Evolutionary conservation across 2,113 vertebrate genomes (phyloP).

Genomic region (Nicator chloris): DNA sequence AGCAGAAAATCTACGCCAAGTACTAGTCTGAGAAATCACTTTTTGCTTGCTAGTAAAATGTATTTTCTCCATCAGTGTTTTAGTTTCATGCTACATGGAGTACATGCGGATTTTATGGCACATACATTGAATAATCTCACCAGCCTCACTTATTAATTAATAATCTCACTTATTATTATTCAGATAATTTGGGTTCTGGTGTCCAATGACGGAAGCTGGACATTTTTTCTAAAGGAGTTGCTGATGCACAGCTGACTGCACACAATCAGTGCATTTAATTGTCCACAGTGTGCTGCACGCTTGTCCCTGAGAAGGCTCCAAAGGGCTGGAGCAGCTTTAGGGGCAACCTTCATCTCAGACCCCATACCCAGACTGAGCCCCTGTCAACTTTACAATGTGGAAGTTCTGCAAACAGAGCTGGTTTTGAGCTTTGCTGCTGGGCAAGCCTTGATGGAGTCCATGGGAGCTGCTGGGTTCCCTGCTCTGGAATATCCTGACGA

Average conservation of each 20-base stretch:
- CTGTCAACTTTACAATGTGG: not conserved
- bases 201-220: not conserved
- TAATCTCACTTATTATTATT: too few species aligned
- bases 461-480: not conserved
- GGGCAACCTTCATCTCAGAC: not conserved
- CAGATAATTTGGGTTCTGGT: not conserved
- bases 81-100: not conserved
- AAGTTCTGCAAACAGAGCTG: not conserved
- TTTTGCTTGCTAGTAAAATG: not conserved
- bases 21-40: not conserved
- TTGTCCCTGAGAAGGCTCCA: not conserved
- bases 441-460: not conserved
- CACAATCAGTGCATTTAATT: not conserved
- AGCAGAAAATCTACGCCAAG: not conserved
- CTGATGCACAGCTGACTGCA: not conserved
- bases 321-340: not conserved
- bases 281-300: not conserved
- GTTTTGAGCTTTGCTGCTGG: not conserved
- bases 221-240: not conserved
- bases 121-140: not conserved
- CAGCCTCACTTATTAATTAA: too few species aligned
- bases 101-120: not conserved
- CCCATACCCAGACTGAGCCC: fast-evolving
- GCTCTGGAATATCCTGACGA: not conserved
- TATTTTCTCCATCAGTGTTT: not conserved